Evolutionary conservation across 2,888 invertebrate genomes (phyloP).

Genomic region (Lasioglossum zephyrum): DNA sequence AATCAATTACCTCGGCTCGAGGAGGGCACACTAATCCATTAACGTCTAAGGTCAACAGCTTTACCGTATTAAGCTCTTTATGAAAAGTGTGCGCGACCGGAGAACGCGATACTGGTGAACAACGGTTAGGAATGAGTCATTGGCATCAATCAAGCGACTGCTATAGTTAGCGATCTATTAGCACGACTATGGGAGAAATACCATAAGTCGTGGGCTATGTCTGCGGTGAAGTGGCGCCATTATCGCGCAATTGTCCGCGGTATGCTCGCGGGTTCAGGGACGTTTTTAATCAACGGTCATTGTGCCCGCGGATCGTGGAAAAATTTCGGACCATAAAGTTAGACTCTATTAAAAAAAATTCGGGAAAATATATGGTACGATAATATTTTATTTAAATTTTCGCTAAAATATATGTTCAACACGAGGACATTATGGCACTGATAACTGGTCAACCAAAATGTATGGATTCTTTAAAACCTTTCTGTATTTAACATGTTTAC

Average conservation of each 20-base stretch:
- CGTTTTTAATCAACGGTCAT: background rate
- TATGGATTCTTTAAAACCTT: too few relatives aligned
- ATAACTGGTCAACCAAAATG: too few relatives aligned
- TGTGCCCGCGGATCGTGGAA: background rate
- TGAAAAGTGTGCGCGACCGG: background rate
- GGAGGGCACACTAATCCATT: background rate
- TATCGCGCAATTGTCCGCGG: background rate
- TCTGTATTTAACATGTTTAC: too few relatives aligned
- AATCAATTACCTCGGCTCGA: slow-evolving; percentile 29
- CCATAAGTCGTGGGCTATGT: background rate
- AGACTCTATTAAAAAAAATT: background rate
- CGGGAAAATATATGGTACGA: background rate
- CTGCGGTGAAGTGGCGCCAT: slow-evolving; percentile 17
- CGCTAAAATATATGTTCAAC: background rate
- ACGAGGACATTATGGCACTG: too few relatives aligned
- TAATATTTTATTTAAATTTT: background rate
- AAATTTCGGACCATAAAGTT: background rate
- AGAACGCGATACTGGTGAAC: background rate
- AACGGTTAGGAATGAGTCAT: slow-evolving; percentile 3
- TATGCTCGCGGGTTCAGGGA: background rate
- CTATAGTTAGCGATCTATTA: slow-evolving; percentile 1
- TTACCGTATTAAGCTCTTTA: background rate
- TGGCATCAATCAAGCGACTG: background rate
- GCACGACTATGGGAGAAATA: background rate
- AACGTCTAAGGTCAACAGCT: slow-evolving; percentile 10